Percentiles rank a stretch among this genome's conserved stretches.
Conservation (phyloP, 2,888 invertebrate genomes). For the Drosophila villosipedis region DNA sequence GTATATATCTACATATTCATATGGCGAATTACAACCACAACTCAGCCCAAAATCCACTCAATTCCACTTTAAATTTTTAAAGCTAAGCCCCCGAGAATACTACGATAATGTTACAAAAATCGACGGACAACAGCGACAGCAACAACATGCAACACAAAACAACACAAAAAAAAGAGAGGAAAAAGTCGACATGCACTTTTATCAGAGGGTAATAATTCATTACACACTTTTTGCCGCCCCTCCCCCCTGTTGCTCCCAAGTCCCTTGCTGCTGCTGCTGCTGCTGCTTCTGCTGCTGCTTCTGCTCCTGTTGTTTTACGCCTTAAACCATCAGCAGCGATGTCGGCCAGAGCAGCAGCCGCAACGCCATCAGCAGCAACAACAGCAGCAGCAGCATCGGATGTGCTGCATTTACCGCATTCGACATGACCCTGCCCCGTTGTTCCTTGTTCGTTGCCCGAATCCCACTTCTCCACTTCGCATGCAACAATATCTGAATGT, state of each 20-base stretch:
- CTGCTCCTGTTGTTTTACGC: constrained; percentile 56
- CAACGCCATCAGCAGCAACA: constrained; percentile 45
- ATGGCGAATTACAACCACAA: background rate
- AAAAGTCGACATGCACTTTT: constrained; percentile 77
- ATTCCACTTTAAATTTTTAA: constrained; percentile 34
- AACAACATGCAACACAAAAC: constrained; percentile 17
- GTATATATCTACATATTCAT: background rate
- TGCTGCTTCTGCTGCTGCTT: constrained; percentile 22
- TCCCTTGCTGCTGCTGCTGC: constrained; percentile 11
- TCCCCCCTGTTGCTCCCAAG: constrained; percentile 4
- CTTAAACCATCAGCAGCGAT: constrained; percentile 64
- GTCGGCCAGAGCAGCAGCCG: constrained; percentile 17
- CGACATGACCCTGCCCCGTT: constrained; percentile 59
- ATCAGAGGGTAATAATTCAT: constrained; percentile 83
- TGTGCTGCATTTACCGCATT: constrained; percentile 78
- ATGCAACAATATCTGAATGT: background rate
- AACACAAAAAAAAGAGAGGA: constrained; percentile 18
- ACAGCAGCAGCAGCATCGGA: constrained; percentile 55
- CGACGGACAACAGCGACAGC: constrained; percentile 31
- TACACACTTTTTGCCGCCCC: constrained; percentile 65
- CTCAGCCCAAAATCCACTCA: background rate
- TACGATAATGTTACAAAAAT: constrained; percentile 40
- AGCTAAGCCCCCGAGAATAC: constrained; percentile 31
- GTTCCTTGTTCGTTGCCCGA: constrained; percentile 27
- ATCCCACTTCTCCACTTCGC: background rate